A percentile compares a stretch with the other conserved stretches of the same genome.
phyloP scores from a whole-genome alignment of 2,888 invertebrate species.

The Pollenia angustigena region DNA sequence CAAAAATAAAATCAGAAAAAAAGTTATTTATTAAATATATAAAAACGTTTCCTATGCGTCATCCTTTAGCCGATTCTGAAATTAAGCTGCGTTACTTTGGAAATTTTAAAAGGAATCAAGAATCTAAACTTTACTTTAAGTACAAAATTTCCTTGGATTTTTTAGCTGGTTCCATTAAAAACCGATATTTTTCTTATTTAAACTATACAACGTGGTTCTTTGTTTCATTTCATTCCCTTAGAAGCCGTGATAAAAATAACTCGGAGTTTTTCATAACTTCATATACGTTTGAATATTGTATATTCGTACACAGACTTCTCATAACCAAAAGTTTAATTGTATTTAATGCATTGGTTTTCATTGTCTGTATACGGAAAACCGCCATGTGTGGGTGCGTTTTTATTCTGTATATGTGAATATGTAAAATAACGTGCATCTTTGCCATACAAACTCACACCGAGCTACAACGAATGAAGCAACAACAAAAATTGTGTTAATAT shows the following conservation, averaged over 20 bases:
- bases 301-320: neutral
- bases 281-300: neutral
- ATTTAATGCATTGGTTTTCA: constrained; percentile 45
- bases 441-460: constrained; percentile 1
- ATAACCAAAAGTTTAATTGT: constrained; percentile 28
- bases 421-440: constrained; percentile 62
- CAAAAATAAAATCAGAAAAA: too few relatives aligned
- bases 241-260: constrained; percentile 37
- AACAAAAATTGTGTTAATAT: constrained; percentile 60
- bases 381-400: constrained; percentile 52
- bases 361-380: constrained; percentile 3
- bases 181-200: neutral
- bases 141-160: too few relatives aligned
- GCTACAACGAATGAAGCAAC: neutral
- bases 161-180: constrained; percentile 28
- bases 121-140: neutral
- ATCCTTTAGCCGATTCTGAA: too few relatives aligned
- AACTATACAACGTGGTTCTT: neutral
- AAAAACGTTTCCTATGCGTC: too few relatives aligned
- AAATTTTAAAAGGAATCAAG: too few relatives aligned
- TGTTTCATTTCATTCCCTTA: neutral
- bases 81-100: too few relatives aligned
- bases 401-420: constrained; percentile 34
- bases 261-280: constrained; percentile 52
- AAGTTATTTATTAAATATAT: too few relatives aligned